Evolutionary conservation across 1,140 invertebrate species (phyloP), one percentile per base, ranked within the genome.

Genomic region (Sinella curviseta): DNA sequence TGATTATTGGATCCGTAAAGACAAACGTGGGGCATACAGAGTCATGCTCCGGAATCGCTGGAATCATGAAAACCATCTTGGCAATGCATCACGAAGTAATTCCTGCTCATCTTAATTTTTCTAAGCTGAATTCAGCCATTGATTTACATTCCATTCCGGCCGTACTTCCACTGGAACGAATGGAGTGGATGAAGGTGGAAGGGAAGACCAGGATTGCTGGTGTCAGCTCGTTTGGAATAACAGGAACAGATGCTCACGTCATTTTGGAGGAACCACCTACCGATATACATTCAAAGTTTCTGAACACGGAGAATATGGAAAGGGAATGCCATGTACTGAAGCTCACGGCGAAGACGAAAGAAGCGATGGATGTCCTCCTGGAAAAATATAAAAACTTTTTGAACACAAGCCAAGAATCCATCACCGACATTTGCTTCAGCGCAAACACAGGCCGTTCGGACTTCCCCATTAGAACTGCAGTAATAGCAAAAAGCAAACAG

Each of bases 231-330:
- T 82, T 82, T 73, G 78, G 81, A 24, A 76, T 82, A 14, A 78
- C 76, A 67, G 81, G 81, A 76, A 67, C 81, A 1, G 79, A 82
- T 65, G 76, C 77, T 26, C 81, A 82, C 57, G 67, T 76, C 60
- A 77, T 82, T 26, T 24, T 82, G 4, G 54, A 80, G 31, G 78
- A 82, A 77, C n/a, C n/a, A n/a, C 79, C 14, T 73, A 57, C 4
- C 1, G 14, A 33, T 17, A 1, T 8, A n/a, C n/a, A n/a, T n/a
- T n/a, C n/a, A n/a, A 4, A 48, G 28, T 14, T 4, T 67, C 26
- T 54, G 12, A 28, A 4, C n/a, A 33, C 4, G 1, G 30, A 31
- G n/a, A n/a, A n/a, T 4, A 16, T 17, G 24, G 65, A 70, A n/a
- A 30, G 65, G 31, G 3, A 4, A 1, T 33, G 2, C 3, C 26